These are phyloP conservation scores for Leucophenga maculata DNA, from an alignment of 2,888 invertebrate species.

Conservation along the genomic window DNA sequence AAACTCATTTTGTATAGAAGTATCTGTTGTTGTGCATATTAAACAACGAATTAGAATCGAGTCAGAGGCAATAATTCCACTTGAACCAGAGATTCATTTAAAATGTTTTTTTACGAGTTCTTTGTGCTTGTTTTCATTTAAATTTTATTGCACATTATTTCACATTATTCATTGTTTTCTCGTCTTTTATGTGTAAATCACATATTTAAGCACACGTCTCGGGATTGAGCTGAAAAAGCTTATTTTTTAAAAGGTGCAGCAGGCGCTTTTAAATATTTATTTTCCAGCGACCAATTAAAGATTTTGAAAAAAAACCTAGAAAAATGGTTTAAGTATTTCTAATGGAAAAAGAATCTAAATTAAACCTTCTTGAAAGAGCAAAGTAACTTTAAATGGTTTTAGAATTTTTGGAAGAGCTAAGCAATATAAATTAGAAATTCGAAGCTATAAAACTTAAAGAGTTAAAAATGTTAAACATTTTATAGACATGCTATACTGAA, in stretches of 20 bases:
- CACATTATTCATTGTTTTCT: slow-evolving; percentile 1
- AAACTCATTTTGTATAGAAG: slow-evolving; percentile 35
- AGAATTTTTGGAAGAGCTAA: no score
- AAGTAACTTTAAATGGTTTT: no score
- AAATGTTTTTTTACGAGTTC: slow-evolving; percentile 1
- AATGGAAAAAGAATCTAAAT: no score
- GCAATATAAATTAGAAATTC: no score
- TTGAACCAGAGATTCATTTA: not conserved
- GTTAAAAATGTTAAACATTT: no score
- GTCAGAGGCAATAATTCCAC: not conserved
- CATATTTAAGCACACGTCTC: not conserved
- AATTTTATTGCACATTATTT: slow-evolving; percentile 14
- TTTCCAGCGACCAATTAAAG: not conserved
- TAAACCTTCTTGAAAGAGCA: no score
- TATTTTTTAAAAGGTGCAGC: not conserved
- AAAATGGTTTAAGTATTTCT: no score
- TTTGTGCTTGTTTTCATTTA: slow-evolving; percentile 4
- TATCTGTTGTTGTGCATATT: slow-evolving; percentile 56
- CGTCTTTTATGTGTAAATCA: not conserved
- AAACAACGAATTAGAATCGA: not conserved
- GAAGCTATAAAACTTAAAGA: no score
- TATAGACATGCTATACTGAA: no score
- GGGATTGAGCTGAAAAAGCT: slow-evolving; percentile 5
- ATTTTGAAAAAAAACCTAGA: no score
- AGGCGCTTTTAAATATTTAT: slow-evolving; percentile 37